A percentile compares a stretch with the other conserved stretches of the same genome.
phyloP scores from a whole-genome alignment of 2,888 invertebrate species.

The Aethes cnicana region DNA sequence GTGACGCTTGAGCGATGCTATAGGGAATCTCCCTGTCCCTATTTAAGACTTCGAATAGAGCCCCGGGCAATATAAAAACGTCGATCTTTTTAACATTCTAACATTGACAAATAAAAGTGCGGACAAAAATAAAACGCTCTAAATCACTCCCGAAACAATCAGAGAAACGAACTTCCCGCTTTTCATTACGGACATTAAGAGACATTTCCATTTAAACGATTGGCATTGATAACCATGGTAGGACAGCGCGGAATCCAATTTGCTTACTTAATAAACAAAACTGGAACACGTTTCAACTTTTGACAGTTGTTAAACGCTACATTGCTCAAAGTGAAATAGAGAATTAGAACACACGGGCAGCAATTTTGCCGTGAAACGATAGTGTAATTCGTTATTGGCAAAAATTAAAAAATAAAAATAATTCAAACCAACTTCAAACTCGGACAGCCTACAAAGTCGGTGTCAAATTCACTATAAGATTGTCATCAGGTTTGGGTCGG shows the following conservation, averaged over 20 bases:
- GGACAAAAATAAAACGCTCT: background rate
- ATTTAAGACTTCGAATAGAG: too few species aligned
- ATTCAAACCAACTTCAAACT: background rate
- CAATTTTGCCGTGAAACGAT: background rate
- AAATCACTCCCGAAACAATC: slow-evolving; percentile 5
- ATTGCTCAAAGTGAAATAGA: slow-evolving; percentile 51
- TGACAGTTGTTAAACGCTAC: slow-evolving; percentile 61
- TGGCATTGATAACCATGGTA: slow-evolving; percentile 7
- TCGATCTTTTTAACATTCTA: background rate
- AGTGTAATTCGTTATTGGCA: too few species aligned
- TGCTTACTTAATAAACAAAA: slow-evolving; percentile 46
- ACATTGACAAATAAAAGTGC: background rate
- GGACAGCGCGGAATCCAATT: slow-evolving; percentile 34
- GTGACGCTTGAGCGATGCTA: too few species aligned
- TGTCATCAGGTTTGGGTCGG: too few species aligned
- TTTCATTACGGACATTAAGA: slow-evolving; percentile 7
- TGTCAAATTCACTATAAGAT: too few species aligned
- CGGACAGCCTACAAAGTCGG: too few species aligned
- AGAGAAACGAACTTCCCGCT: slow-evolving; percentile 7
- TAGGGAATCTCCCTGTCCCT: too few species aligned
- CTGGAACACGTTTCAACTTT: slow-evolving; percentile 57
- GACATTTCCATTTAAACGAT: slow-evolving; percentile 21
- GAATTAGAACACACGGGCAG: slow-evolving; percentile 36
- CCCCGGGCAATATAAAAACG: too few species aligned
- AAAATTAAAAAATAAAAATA: background rate